A percentile compares a stretch with the other conserved stretches of the same genome.
These are phyloP conservation scores for Actinostola sp. DNA, from an alignment of 92 coral and sea anemone genomes.

Conservation along the genomic window DNA sequence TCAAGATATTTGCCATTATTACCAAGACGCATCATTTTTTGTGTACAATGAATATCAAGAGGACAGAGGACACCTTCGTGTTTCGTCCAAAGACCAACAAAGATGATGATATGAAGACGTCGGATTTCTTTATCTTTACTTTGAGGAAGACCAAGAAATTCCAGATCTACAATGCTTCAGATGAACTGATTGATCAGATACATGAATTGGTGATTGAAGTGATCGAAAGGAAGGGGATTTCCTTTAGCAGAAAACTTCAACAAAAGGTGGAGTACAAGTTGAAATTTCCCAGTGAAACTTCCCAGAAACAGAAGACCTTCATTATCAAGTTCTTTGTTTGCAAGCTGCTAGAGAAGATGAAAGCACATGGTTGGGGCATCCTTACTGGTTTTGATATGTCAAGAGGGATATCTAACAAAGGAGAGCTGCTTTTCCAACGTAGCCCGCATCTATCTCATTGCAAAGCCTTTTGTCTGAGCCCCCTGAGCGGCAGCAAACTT, in stretches of 20 bases:
- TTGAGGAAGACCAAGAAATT: slow-evolving; percentile 20
- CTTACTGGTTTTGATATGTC: slow-evolving; percentile 28
- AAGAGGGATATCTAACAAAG: slow-evolving; percentile 14
- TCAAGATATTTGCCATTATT: background rate
- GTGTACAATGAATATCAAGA: slow-evolving; percentile 24
- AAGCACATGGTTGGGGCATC: slow-evolving; percentile 16
- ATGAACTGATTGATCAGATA: background rate
- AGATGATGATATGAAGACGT: background rate
- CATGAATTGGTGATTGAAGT: background rate
- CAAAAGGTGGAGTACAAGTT: slow-evolving; percentile 17
- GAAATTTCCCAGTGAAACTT: background rate
- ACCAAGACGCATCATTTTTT: background rate
- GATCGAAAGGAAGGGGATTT: background rate
- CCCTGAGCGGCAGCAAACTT: background rate
- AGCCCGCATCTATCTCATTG: slow-evolving; percentile 7
- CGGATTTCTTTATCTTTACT: slow-evolving; percentile 12
- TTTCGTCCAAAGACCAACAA: slow-evolving; percentile 10
- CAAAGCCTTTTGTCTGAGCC: slow-evolving; percentile 24
- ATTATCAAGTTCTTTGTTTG: slow-evolving; percentile 24
- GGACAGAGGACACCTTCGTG: slow-evolving; percentile 18
- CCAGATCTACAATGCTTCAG: slow-evolving; percentile 21
- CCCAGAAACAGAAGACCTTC: background rate
- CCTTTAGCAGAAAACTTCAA: background rate
- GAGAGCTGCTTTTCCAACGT: slow-evolving; percentile 28
- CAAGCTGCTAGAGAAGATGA: slow-evolving; percentile 19